Conservation (phyloP, 2,113 vertebrate genomes). For the Tragulus kanchil region DNA sequence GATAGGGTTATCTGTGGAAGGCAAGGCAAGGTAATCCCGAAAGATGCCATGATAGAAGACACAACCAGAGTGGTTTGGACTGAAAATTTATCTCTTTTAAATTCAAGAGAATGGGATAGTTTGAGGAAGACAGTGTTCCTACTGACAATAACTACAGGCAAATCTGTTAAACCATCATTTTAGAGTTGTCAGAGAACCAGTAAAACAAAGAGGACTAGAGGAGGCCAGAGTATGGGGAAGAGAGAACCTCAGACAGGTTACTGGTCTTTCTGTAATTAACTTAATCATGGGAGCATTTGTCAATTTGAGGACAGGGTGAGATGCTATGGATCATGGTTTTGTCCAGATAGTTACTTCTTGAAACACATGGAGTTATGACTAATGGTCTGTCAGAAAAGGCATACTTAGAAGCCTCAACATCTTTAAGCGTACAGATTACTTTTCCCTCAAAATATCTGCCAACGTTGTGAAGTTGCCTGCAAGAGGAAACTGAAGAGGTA, state of each 20-base stretch:
- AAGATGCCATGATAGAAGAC: neutral
- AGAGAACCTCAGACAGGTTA: neutral
- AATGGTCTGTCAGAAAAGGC: neutral
- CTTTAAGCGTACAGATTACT: neutral
- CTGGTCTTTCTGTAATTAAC: neutral
- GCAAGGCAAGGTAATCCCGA: neutral
- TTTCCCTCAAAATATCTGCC: neutral
- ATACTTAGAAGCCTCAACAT: neutral
- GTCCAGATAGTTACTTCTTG: neutral
- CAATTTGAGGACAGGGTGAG: neutral
- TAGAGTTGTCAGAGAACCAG: neutral
- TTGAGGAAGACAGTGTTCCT: neutral
- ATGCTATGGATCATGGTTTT: neutral
- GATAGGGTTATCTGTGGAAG: neutral
- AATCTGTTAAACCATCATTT: neutral
- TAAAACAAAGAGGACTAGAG: neutral
- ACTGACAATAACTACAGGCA: neutral
- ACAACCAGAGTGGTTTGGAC: neutral
- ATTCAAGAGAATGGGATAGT: neutral
- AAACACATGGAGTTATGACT: neutral
- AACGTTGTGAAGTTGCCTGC: neutral
- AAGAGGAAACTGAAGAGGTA: neutral
- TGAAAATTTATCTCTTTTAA: neutral
- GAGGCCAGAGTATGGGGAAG: neutral
- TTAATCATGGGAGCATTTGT: neutral